phyloP scores from a whole-genome alignment of 2,888 invertebrate genomes.

The Leucania comma region DNA sequence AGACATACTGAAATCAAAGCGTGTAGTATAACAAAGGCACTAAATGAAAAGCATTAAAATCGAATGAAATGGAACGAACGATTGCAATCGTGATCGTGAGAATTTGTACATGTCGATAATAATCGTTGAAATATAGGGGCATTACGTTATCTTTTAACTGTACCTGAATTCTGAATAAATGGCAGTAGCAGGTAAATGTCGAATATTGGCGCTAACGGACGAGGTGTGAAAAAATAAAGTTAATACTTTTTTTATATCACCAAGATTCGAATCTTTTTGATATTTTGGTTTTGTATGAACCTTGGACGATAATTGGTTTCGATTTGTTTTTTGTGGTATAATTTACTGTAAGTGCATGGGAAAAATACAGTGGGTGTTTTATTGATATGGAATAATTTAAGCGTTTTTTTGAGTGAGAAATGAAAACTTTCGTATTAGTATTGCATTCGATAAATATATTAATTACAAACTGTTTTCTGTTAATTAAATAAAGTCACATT shows the following conservation, averaged over 20 bases:
- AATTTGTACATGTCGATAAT: conserved; percentile 33
- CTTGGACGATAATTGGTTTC: background rate
- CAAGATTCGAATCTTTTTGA: background rate
- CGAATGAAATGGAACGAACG: conserved; percentile 41
- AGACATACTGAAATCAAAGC: background rate
- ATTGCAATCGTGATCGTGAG: conserved; percentile 32
- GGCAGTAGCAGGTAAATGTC: conserved; percentile 18
- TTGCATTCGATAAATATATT: background rate
- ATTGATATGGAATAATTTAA: background rate
- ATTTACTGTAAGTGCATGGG: background rate
- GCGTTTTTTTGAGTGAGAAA: background rate
- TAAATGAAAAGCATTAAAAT: conserved; percentile 35
- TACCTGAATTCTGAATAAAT: conserved; percentile 5
- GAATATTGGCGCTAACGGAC: conserved; percentile 9
- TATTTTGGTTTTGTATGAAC: background rate
- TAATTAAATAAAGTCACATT: background rate
- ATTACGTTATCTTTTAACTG: conserved; percentile 40
- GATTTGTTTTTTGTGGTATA: conserved; percentile 1
- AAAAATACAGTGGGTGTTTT: too few relatives aligned
- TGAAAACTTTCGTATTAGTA: too few relatives aligned
- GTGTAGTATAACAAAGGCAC: conserved; percentile 32
- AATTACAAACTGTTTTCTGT: too few relatives aligned
- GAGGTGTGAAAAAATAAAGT: conserved; percentile 18
- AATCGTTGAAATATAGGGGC: conserved; percentile 36
- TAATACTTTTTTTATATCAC: background rate